Percentiles rank a stretch among this genome's conserved stretches.
Conservation (phyloP, 1,140 invertebrate species). For the Camponotus pennsylvanicus region DNA sequence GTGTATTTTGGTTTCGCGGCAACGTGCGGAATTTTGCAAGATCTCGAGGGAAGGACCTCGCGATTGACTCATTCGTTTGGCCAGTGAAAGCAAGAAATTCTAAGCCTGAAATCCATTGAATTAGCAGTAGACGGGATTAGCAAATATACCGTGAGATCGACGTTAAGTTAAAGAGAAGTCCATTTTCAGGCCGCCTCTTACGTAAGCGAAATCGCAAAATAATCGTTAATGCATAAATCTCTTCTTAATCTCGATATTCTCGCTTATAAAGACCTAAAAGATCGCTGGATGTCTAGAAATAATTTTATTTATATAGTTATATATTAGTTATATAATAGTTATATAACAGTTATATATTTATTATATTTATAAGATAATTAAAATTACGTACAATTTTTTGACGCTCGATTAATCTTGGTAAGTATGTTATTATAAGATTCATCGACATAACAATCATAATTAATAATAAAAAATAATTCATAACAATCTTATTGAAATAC, state of each 20-base stretch:
- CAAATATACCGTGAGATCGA: conserved; percentile 33
- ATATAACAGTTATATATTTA: too few relatives aligned
- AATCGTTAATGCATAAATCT: conserved; percentile 34
- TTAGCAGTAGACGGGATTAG: conserved; percentile 24
- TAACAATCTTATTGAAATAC: too few relatives aligned
- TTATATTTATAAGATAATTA: conserved; percentile 5
- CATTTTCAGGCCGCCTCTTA: conserved; percentile 8
- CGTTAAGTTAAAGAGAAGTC: conserved; percentile 9
- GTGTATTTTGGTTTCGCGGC: background rate
- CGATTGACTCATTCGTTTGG: conserved; percentile 31
- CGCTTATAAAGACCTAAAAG: background rate
- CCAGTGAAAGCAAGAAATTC: conserved; percentile 46
- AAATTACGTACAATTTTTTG: background rate
- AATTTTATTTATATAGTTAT: too few relatives aligned
- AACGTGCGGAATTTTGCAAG: conserved; percentile 51
- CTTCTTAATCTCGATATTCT: background rate
- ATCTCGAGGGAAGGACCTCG: background rate
- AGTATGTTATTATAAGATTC: conserved; percentile 26
- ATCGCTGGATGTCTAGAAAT: too few relatives aligned
- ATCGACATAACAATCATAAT: too few relatives aligned
- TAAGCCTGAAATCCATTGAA: conserved; percentile 9
- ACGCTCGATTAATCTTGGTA: conserved; percentile 2
- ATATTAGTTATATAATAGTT: too few relatives aligned
- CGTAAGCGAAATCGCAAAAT: conserved; percentile 24
- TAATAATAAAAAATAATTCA: too few relatives aligned